phyloP scores from a whole-genome alignment of 1,140 invertebrate species.

The Papilio dardanus region DNA sequence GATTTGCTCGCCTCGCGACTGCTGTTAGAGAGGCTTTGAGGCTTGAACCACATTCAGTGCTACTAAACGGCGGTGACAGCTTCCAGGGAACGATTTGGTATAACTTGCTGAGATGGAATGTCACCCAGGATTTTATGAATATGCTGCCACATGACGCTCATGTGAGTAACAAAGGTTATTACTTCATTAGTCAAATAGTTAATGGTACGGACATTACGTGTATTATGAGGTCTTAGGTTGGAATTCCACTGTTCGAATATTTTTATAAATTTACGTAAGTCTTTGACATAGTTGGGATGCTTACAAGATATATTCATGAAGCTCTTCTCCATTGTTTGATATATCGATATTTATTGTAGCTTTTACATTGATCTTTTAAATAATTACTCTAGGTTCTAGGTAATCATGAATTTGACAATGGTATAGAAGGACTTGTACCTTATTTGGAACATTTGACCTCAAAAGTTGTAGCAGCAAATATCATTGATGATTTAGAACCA shows the following conservation, averaged over 20 bases:
- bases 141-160: slow-evolving; percentile 87
- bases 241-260: too few species aligned
- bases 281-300: too few species aligned
- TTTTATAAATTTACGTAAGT: too few species aligned
- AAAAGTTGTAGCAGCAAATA: slow-evolving; percentile 89
- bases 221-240: too few species aligned
- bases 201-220: too few species aligned
- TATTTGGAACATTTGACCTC: slow-evolving; percentile 86
- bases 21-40: slow-evolving; percentile 76
- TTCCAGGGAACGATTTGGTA: slow-evolving; percentile 92
- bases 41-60: slow-evolving; percentile 83
- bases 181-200: too few species aligned
- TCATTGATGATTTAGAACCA: slow-evolving; percentile 88
- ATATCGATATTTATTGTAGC: not conserved
- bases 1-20: slow-evolving; percentile 85
- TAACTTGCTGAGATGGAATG: slow-evolving; percentile 86
- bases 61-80: slow-evolving; percentile 89
- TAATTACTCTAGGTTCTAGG: slow-evolving; percentile 86
- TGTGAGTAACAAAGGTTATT: slow-evolving; percentile 79
- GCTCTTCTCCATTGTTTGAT: too few species aligned
- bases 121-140: slow-evolving; percentile 88
- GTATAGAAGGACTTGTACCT: slow-evolving; percentile 87
- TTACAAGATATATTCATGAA: too few species aligned
- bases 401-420: slow-evolving; percentile 95
- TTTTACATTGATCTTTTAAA: not conserved